Base-by-base conservation (phyloP, 2,888 invertebrate genomes). In the Siphlonurus alternatus region DNA sequence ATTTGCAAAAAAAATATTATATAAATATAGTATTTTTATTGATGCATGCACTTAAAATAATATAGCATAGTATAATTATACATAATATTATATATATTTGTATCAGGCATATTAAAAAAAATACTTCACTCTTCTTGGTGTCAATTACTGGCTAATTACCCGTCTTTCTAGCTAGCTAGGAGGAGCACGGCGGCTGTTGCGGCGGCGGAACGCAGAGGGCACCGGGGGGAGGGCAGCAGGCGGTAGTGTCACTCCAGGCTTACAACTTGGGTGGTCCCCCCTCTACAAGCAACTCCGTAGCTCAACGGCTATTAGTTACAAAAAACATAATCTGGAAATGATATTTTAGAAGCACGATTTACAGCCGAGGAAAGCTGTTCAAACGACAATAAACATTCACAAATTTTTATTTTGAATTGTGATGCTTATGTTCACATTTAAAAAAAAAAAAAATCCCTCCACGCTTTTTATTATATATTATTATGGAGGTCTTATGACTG, bases 321-420 rank as follows among this genome's bases (percentile, higher is more conserved):
- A 56, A 56, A 56, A 56, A 56, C 38, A 38, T 38, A 38, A 38
- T 22, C 56, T 56, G 56, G 56, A 56, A 56, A 56, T 56, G 56
- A 56, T 56, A 56, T 56, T 56, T 56, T 56, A 56, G 22, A 56
- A 56, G 56, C 56, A 56, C 56, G 56, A 56, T 56, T 56, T 56
- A 56, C 22, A 20, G 56, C 56, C n/a, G n/a, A 22, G 19, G 20
- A 20, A 56, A 56, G 56, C 56, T 56, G 56, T 56, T 56, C 56
- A 22, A 22, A 56, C 22, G 56, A 56, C 56, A 56, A 56, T 56
- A 22, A n/a, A 22, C 5, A 56, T 56, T 20, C n/a, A 56, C 7
- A 38, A 38, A 38, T 5, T 38, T 38, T 38, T 38, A 38, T 38
- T 38, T 5, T 38, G 38, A 38, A 38, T 38, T 38, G 38, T 38